Evolutionary conservation across 2,888 invertebrate species (phyloP).

Genomic region (Zaprionus obscuricornis): DNA sequence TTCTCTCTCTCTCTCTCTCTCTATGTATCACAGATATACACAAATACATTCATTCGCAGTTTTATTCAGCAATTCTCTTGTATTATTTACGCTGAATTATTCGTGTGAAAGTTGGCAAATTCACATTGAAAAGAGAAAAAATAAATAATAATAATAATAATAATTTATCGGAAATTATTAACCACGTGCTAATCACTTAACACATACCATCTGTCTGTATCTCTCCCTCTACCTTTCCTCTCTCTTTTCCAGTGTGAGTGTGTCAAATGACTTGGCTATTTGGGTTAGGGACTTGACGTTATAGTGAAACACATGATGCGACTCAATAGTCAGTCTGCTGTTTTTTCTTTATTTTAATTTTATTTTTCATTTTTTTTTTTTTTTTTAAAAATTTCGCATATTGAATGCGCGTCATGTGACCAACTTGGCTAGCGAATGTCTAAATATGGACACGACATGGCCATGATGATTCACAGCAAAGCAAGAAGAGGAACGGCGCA

Average conservation of each 20-base stretch:
- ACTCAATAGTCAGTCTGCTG: conserved; percentile 20
- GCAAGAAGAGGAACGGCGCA: conserved; percentile 7
- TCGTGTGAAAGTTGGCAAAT: conserved; percentile 49
- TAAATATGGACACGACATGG: conserved; percentile 61
- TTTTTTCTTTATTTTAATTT: conserved; percentile 28
- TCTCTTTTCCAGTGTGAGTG: too few relatives aligned
- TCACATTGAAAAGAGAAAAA: conserved; percentile 11
- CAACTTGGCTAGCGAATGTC: conserved; percentile 68
- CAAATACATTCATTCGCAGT: too few relatives aligned
- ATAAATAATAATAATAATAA: neutral
- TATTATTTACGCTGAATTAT: conserved; percentile 11
- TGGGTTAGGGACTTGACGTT: conserved; percentile 62
- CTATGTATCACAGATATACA: too few relatives aligned
- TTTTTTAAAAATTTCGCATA: conserved; percentile 42
- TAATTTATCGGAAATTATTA: conserved; percentile 65
- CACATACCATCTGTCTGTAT: conserved; percentile 28
- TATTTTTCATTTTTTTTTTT: conserved; percentile 2
- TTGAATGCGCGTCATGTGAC: conserved; percentile 63
- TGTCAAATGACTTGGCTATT: conserved; percentile 59
- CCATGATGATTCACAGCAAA: conserved; percentile 60
- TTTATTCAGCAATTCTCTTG: neutral
- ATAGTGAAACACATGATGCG: conserved; percentile 56
- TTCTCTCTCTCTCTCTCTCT: too few relatives aligned
- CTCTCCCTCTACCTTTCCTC: too few relatives aligned
- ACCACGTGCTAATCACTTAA: conserved; percentile 58